A percentile compares a stretch with the other conserved stretches of the same genome.
Evolutionary conservation across 2,113 vertebrate species (phyloP).

Genomic region (Vulpes vulpes): DNA sequence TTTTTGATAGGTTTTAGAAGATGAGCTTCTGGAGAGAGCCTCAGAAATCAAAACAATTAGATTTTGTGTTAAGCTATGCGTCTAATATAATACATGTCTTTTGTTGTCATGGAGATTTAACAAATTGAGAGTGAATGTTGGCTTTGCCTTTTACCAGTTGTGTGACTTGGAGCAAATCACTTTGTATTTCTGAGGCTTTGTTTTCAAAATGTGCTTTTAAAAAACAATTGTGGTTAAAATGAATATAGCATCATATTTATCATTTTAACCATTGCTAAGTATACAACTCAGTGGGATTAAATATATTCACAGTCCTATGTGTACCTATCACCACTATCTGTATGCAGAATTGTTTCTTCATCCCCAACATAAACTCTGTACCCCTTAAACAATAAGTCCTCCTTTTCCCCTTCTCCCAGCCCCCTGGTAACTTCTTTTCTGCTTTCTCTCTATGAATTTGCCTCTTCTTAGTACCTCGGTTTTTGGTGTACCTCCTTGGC

Average conservation of each 20-base stretch:
- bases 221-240: background rate
- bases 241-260: background rate
- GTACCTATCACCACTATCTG: background rate
- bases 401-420: background rate
- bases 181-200: constrained; percentile 3
- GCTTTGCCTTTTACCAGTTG: constrained; percentile 29
- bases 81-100: background rate
- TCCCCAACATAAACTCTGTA: background rate
- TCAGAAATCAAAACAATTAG: constrained; percentile 11
- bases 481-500: background rate
- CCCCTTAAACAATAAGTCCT: background rate
- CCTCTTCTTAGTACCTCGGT: background rate
- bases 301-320: background rate
- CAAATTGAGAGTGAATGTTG: background rate
- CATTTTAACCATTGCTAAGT: background rate
- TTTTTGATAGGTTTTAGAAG: background rate
- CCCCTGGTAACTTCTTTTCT: background rate
- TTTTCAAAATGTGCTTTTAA: constrained; percentile 3
- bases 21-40: constrained; percentile 4
- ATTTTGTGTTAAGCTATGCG: constrained; percentile 52
- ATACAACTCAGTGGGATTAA: background rate
- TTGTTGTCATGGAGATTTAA: constrained; percentile 54
- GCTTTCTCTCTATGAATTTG: background rate
- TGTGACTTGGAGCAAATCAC: constrained; percentile 20
- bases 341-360: background rate